These are phyloP conservation scores for Aegypius monachus DNA, from an alignment of 2,113 vertebrate species.

Conservation along the genomic window DNA sequence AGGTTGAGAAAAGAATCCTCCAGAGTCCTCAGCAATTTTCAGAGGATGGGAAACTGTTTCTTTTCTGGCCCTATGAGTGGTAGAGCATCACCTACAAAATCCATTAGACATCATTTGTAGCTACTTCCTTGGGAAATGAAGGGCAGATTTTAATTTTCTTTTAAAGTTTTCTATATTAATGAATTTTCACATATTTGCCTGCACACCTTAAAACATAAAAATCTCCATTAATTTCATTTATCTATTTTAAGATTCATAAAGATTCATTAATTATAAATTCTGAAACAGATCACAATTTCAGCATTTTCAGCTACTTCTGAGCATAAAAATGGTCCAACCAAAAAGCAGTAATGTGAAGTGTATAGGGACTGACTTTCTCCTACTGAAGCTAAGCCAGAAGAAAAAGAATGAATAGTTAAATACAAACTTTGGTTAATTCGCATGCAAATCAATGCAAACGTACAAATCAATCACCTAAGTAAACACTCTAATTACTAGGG, in stretches of 20 bases:
- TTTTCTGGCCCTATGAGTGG: not conserved
- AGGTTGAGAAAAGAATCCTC: not conserved
- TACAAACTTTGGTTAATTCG: not conserved
- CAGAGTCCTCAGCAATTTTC: not conserved
- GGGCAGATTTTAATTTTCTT: not conserved
- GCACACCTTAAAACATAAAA: not conserved
- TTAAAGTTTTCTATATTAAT: not conserved
- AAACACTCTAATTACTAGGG: not conserved
- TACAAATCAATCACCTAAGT: not conserved
- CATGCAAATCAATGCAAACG: not conserved
- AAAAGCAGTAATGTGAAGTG: not conserved
- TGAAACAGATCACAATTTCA: not conserved
- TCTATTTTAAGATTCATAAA: not conserved
- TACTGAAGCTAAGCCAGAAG: not conserved
- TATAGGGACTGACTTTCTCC: not conserved
- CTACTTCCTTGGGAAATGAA: not conserved
- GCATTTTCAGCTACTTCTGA: not conserved
- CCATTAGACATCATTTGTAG: not conserved
- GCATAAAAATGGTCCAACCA: not conserved
- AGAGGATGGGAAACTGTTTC: not conserved
- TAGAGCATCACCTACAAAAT: not conserved
- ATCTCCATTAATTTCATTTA: not conserved
- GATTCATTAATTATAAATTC: not conserved
- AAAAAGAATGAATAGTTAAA: not conserved
- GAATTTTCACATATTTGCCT: not conserved